phyloP scores from a whole-genome alignment of 2,888 invertebrate species.

The Piscicola geometra region DNA sequence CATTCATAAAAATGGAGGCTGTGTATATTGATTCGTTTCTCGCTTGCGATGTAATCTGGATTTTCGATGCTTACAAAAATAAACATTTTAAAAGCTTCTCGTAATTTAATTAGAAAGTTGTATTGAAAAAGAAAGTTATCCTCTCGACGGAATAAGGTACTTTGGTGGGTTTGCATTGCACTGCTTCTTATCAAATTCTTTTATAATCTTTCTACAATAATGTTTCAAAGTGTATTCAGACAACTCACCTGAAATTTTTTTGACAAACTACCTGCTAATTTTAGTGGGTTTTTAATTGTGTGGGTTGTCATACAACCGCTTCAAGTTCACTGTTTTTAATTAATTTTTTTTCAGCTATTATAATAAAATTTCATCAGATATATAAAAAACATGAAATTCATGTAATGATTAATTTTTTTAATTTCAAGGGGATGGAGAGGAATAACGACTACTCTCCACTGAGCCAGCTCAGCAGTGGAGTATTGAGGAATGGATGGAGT shows the following conservation, averaged over 20 bases:
- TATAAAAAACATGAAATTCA: too few relatives aligned
- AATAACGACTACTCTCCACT: background rate
- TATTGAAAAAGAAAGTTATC: background rate
- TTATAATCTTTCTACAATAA: too few relatives aligned
- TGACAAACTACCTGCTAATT: too few relatives aligned
- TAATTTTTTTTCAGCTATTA: too few relatives aligned
- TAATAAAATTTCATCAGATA: too few relatives aligned
- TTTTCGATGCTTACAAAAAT: background rate
- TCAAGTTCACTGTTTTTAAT: too few relatives aligned
- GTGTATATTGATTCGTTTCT: conserved; percentile 7
- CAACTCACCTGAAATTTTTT: too few relatives aligned
- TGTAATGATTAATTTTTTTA: too few relatives aligned
- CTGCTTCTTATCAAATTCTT: too few relatives aligned
- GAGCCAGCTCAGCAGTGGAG: background rate
- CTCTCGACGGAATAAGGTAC: background rate
- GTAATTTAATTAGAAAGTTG: background rate
- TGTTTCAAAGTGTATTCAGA: too few relatives aligned
- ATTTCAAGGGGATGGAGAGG: background rate
- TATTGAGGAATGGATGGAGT: background rate
- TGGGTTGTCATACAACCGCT: too few relatives aligned
- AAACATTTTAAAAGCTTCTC: background rate
- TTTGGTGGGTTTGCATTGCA: background rate
- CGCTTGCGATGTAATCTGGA: background rate
- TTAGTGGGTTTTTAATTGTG: too few relatives aligned
- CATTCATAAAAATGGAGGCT: conserved; percentile 33